Percentiles rank a stretch among this genome's conserved stretches.
These are phyloP conservation scores for Leptinotarsa peninsularis DNA, from an alignment of 2,888 invertebrate genomes.

Conservation along the genomic window DNA sequence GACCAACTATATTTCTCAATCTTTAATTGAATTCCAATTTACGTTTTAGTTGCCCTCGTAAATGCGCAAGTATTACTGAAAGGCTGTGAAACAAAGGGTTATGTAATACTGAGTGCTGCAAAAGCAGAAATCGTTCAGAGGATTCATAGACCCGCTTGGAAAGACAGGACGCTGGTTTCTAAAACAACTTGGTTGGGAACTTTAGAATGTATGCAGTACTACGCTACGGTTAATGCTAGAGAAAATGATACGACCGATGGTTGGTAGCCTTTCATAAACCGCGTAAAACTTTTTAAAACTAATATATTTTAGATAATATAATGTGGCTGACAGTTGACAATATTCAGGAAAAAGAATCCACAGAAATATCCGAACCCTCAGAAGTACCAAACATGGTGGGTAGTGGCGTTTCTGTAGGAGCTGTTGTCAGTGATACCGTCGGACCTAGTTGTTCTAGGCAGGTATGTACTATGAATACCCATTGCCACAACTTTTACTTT, in stretches of 20 bases:
- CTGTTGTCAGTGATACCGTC: constrained; percentile 92
- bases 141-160: constrained; percentile 87
- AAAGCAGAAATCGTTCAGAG: constrained; percentile 94
- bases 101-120: constrained; percentile 96
- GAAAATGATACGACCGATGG: constrained; percentile 72
- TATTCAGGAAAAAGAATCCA: constrained; percentile 86
- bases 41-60: constrained; percentile 81
- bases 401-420: constrained; percentile 96
- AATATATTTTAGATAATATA: constrained; percentile 79
- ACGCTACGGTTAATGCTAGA: constrained; percentile 93
- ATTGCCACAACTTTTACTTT: neutral
- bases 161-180: constrained; percentile 85
- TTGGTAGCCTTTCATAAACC: constrained; percentile 34
- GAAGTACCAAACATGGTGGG: constrained; percentile 87
- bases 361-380: constrained; percentile 82
- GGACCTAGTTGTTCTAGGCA: constrained; percentile 77
- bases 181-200: constrained; percentile 97
- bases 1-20: no score
- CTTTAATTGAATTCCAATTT: no score
- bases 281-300: neutral
- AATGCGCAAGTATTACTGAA: constrained; percentile 95
- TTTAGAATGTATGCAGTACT: constrained; percentile 98
- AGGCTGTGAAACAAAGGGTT: constrained; percentile 96
- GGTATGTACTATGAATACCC: constrained; percentile 46
- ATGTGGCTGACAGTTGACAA: constrained; percentile 97